Base-by-base conservation (phyloP, 2,888 invertebrate genomes). In the Brachypalpus laphriformis region DNA sequence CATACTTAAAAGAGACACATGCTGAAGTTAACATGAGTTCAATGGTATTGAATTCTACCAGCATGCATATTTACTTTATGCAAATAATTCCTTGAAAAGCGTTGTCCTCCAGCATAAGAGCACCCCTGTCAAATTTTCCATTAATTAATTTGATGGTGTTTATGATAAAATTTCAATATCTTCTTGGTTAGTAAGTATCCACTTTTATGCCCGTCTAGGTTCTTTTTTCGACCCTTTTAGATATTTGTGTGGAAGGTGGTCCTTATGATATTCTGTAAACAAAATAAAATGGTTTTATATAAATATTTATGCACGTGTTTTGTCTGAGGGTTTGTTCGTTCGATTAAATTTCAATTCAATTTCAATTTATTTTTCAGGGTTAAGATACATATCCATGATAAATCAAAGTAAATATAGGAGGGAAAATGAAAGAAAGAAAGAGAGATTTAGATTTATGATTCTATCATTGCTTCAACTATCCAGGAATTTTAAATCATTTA, bases 341-440 rank as follows among this genome's bases (percentile, higher is more conserved):
- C 54, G 54, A 54, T 54, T 54, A 8, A 54, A 54, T 28, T 14
- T 54, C 54, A 54, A 28, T 54, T 31, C 31, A 31, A 28, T 14
- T 54, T 31, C 31, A 31, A 28, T 14, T 16, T 28, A 16, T 14
- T 22, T 49, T 37, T n/a, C 9, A 20, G 1, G 20, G 16, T 18
- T 16, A 14, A 42, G 16, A 16, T 16, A 42, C 5, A 0, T 16
- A 14, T 16, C 16, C 5, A 3, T 42, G 40, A 40, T 40, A 5
- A 5, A 40, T 14, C 14, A 31, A 31, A 31, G 31, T 5, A 8
- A 5, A 8, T 31, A 31, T 8, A 31, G 31, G 31, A 31, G 31
- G 6, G 6, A 25, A 25, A 25, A 25, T 25, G 5, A 25, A 25
- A 25, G 25, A 25, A 25, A 25, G 5, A 5, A 2, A 2, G 5